A percentile compares a stretch with the other conserved stretches of the same genome.
Evolutionary conservation across 2,113 vertebrate genomes (phyloP).

Genomic region (Vidua chalybeata): DNA sequence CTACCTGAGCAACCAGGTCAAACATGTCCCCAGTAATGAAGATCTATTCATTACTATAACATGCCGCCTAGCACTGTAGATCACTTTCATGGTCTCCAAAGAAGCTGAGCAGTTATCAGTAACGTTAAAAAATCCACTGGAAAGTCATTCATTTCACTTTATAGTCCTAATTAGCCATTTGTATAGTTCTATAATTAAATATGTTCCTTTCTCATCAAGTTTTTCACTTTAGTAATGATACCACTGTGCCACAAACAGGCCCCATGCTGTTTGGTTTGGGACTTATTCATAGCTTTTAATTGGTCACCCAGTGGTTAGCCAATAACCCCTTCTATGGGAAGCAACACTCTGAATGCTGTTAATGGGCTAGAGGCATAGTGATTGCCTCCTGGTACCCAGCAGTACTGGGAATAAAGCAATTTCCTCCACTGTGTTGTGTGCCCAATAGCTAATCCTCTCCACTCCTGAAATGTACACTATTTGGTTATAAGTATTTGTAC

Average conservation of each 20-base stretch:
- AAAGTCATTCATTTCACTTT: slow-evolving; percentile 88
- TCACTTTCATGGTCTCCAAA: slow-evolving; percentile 83
- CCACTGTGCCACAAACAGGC: slow-evolving; percentile 88
- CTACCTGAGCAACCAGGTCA: slow-evolving; percentile 87
- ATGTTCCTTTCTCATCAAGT: slow-evolving; percentile 89
- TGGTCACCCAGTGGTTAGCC: slow-evolving; percentile 91
- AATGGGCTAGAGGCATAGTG: slow-evolving; percentile 86
- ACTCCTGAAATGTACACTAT: slow-evolving; percentile 88
- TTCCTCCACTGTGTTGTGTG: slow-evolving; percentile 87
- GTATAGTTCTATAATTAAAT: slow-evolving; percentile 90
- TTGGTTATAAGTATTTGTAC: slow-evolving; percentile 88
- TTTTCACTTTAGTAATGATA: slow-evolving; percentile 89
- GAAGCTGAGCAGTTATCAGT: slow-evolving; percentile 81
- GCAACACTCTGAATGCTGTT: slow-evolving; percentile 84
- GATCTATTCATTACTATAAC: slow-evolving; percentile 78
- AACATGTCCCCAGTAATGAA: slow-evolving; percentile 75
- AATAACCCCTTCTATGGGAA: slow-evolving; percentile 88
- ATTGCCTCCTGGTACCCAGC: slow-evolving; percentile 87
- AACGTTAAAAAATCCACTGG: slow-evolving; percentile 84
- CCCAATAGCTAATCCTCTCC: slow-evolving; percentile 87
- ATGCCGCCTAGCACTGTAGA: slow-evolving; percentile 64
- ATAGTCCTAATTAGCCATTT: slow-evolving; percentile 88
- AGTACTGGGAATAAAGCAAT: slow-evolving; percentile 89
- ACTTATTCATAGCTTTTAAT: slow-evolving; percentile 90
- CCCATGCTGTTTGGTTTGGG: slow-evolving; percentile 87